Conservation (phyloP, 2,797 vertebrate genomes). For the Danio albolineatus region DNA sequence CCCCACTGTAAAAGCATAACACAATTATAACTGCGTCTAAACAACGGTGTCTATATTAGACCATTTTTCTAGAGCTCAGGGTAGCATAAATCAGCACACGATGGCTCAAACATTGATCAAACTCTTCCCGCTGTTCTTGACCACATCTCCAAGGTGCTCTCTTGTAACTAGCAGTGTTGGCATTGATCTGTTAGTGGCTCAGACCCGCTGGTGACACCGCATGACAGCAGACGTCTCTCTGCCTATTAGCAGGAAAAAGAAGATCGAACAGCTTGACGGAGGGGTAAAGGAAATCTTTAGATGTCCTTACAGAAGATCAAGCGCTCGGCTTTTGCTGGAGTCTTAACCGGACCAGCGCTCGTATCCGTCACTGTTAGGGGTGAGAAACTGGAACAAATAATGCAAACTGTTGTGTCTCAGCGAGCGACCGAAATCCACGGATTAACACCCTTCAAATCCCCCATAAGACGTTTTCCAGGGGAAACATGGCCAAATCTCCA, state of each 20-base stretch:
- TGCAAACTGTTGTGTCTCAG: conserved; percentile 45
- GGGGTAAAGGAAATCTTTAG: conserved; percentile 37
- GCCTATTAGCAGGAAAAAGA: conserved; percentile 66
- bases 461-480: conserved; percentile 45
- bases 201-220: conserved; percentile 64
- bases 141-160: conserved; percentile 34
- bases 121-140: neutral
- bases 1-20: neutral
- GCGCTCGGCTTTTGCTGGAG: neutral
- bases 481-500: conserved; percentile 50
- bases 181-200: conserved; percentile 63
- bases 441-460: conserved; percentile 56
- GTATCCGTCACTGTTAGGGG: neutral
- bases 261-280: conserved; percentile 56
- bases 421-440: conserved; percentile 40
- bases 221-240: conserved; percentile 62
- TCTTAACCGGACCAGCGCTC: neutral
- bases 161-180: conserved; percentile 49
- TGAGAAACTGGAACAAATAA: conserved; percentile 33
- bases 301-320: conserved; percentile 42
- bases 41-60: neutral
- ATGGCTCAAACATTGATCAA: neutral
- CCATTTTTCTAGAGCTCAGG: neutral
- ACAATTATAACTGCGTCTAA: neutral
- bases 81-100: neutral